Conservation (phyloP, 2,888 invertebrate species). For the Miltochrista miniata region DNA sequence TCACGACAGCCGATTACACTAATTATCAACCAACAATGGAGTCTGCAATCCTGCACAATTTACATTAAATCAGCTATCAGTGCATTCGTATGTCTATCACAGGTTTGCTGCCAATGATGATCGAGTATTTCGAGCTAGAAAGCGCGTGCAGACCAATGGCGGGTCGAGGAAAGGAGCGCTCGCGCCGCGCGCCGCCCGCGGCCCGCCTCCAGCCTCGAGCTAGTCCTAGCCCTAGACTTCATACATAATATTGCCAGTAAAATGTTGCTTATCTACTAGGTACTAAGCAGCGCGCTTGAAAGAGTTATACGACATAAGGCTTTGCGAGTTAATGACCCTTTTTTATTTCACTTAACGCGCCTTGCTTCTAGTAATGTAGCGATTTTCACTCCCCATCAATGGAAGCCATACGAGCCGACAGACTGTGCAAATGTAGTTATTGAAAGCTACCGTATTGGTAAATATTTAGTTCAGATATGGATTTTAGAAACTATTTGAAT, state of each 20-base stretch:
- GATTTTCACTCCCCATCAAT: too few relatives aligned
- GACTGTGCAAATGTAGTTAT: too few relatives aligned
- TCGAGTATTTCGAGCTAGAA: constrained; percentile 27
- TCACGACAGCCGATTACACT: constrained; percentile 32
- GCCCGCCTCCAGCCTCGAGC: constrained; percentile 33
- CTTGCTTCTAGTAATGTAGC: too few relatives aligned
- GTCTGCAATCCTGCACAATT: constrained; percentile 34
- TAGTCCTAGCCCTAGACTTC: constrained; percentile 29
- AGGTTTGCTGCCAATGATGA: constrained; percentile 20
- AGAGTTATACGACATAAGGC: too few relatives aligned
- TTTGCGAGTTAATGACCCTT: not conserved
- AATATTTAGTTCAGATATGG: too few relatives aligned
- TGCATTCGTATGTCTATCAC: constrained; percentile 27
- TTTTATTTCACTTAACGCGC: too few relatives aligned
- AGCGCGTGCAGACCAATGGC: constrained; percentile 35
- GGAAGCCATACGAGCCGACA: too few relatives aligned
- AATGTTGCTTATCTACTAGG: constrained; percentile 7
- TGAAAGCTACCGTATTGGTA: too few relatives aligned
- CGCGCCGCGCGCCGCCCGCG: constrained; percentile 59
- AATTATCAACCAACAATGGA: constrained; percentile 39
- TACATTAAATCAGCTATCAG: constrained; percentile 32
- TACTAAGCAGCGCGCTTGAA: too few relatives aligned
- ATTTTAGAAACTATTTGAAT: too few relatives aligned
- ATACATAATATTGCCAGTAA: constrained; percentile 11
- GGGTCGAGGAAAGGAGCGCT: constrained; percentile 40